Conservation (phyloP, 2,888 invertebrate genomes). For the Tenthredo amoena region DNA sequence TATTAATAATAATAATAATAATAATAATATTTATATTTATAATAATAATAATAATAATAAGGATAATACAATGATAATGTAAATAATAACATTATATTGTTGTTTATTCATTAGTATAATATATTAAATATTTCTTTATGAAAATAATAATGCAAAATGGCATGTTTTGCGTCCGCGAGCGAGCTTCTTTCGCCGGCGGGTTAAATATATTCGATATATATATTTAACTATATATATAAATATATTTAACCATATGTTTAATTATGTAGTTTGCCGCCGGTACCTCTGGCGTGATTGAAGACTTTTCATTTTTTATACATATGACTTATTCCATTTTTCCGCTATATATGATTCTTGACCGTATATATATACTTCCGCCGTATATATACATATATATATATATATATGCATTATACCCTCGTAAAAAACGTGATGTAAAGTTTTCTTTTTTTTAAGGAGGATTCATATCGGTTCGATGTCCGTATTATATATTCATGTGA, state of each 20-base stretch:
- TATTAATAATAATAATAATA: constrained; percentile 62
- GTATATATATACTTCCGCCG: neutral
- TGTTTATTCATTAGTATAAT: constrained; percentile 61
- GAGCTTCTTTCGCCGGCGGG: neutral
- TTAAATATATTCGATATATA: neutral
- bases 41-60: constrained; percentile 60
- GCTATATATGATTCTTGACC: neutral
- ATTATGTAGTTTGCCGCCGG: constrained; percentile 28
- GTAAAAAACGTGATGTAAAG: neutral
- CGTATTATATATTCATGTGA: neutral
- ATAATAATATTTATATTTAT: constrained; percentile 19
- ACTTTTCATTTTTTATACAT: constrained; percentile 7
- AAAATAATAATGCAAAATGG: constrained; percentile 69
- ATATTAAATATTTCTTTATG: constrained; percentile 63
- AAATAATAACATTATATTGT: constrained; percentile 44
- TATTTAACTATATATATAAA: neutral
- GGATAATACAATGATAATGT: constrained; percentile 59
- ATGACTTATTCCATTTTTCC: neutral
- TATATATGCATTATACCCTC: neutral
- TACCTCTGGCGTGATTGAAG: constrained; percentile 29
- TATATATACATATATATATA: neutral
- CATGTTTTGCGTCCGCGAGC: constrained; percentile 65
- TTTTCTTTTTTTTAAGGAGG: neutral
- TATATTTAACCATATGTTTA: constrained; percentile 12
- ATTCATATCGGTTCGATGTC: constrained; percentile 16